These are phyloP conservation scores for Argyrosomus japonicus DNA, from an alignment of 2,113 vertebrate species.

Conservation along the genomic window DNA sequence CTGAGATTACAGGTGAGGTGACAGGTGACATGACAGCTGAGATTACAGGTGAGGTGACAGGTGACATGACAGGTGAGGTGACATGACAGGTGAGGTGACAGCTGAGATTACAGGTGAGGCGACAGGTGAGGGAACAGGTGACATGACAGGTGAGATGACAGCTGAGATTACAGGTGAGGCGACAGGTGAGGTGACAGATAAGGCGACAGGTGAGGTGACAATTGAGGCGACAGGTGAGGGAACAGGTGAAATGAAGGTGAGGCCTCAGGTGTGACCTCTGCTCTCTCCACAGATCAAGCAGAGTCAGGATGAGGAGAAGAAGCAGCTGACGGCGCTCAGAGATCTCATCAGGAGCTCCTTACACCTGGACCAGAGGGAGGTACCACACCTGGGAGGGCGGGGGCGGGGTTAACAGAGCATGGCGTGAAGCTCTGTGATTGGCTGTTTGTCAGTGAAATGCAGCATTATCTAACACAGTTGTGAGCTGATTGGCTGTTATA, in stretches of 20 bases:
- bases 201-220: neutral
- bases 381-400: conserved; percentile 74
- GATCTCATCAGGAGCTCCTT: conserved; percentile 93
- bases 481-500: neutral
- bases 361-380: conserved; percentile 92
- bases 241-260: neutral
- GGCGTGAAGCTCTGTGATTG: neutral
- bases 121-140: too few species aligned
- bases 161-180: too few species aligned
- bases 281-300: conserved; percentile 87
- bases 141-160: too few species aligned
- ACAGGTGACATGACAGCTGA: too few species aligned
- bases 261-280: neutral
- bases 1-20: too few species aligned
- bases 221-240: too few species aligned
- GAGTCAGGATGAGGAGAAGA: conserved; percentile 94
- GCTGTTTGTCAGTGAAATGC: neutral
- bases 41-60: too few species aligned
- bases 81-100: too few species aligned
- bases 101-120: too few species aligned
- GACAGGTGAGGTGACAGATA: neutral
- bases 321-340: conserved; percentile 90
- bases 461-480: neutral
- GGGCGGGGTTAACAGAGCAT: neutral
- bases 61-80: too few species aligned